Base-by-base conservation (phyloP, 2,888 invertebrate species). In the Dorcus hopei region DNA sequence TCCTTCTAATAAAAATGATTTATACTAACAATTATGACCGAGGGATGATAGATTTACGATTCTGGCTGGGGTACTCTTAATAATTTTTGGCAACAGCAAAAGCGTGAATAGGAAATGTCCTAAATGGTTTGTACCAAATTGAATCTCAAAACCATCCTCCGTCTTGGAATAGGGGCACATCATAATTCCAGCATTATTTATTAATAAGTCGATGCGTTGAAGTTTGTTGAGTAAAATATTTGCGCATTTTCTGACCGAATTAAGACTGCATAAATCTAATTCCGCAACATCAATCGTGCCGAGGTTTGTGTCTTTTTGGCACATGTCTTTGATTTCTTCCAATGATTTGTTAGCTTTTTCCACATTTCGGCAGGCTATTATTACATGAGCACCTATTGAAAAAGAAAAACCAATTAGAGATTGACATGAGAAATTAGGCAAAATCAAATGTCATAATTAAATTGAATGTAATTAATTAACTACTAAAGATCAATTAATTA, bases 161-260 rank as follows among this genome's bases (percentile, higher is more conserved):
- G 87, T 87, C 48, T 78, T 76, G 0, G 80, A 77, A 49, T 80
- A 78, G 0, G 86, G 85, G 49, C 85, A 84, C 72, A 83, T 80
- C 86, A 88, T 86, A 0, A 88, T 80, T 0, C 89, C 89, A 6
- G 88, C 88, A 74, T 89, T 89, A 67, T 89, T 88, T 2, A 89
- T 83, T 1, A 89, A 77, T 56, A 88, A 80, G 66, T 88, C 83
- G 8, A 88, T 80, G 53, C 81, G 79, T 0, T 71, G 33, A 68
- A 86, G 82, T 4, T 76, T 79, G 33, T 75, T 71, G n/a, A 82
- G 61, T 49, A 81, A 68, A 9, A 68, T 68, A 45, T 70, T 62
- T 3, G 79, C 79, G 59, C 79, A 80, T 53, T 72, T 65, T 40
- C 77, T 68, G 0, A 81, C 74, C 0, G 80, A 80, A 16, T 68